Evolutionary conservation across 2,797 vertebrate species (phyloP).

Genomic region (Podarcis lilfordi): DNA sequence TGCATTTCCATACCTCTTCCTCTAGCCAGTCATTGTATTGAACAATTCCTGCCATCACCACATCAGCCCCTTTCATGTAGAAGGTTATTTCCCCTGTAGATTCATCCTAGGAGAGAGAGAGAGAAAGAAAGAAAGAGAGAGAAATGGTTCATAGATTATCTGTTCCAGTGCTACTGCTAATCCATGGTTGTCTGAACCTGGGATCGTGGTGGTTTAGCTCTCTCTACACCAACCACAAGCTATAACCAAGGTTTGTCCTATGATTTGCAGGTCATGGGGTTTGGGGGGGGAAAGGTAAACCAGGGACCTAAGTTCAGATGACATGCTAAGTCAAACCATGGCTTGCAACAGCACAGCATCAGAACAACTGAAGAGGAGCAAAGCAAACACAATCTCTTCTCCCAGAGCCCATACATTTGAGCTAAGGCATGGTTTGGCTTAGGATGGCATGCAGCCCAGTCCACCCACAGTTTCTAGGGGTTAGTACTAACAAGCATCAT

Average conservation of each 20-base stretch:
- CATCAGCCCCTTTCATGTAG: slow-evolving; percentile 97
- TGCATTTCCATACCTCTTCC: slow-evolving; percentile 85
- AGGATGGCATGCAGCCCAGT: neutral
- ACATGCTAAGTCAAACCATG: no score
- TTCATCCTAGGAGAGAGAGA: slow-evolving; percentile 84
- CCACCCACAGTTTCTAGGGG: neutral
- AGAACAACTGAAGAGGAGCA: no score
- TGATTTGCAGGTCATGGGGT: no score
- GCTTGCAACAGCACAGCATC: no score
- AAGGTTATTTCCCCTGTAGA: slow-evolving; percentile 95
- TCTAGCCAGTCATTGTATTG: slow-evolving; percentile 99
- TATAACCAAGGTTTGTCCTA: no score
- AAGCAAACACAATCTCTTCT: no score
- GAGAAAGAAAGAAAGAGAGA: neutral
- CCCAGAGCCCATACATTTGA: no score
- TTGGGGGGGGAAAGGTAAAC: no score
- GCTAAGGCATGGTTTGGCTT: neutral
- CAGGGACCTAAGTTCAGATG: no score
- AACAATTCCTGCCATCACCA: slow-evolving; percentile 96
- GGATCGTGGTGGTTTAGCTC: no score
- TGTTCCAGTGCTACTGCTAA: neutral
- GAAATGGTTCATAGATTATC: neutral
- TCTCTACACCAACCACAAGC: no score
- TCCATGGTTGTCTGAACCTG: neutral
- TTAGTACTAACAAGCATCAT: neutral